Percentiles rank a stretch among this genome's conserved stretches.
Evolutionary conservation across 2,113 vertebrate species (phyloP).

Genomic region (Dasypus novemcinctus): DNA sequence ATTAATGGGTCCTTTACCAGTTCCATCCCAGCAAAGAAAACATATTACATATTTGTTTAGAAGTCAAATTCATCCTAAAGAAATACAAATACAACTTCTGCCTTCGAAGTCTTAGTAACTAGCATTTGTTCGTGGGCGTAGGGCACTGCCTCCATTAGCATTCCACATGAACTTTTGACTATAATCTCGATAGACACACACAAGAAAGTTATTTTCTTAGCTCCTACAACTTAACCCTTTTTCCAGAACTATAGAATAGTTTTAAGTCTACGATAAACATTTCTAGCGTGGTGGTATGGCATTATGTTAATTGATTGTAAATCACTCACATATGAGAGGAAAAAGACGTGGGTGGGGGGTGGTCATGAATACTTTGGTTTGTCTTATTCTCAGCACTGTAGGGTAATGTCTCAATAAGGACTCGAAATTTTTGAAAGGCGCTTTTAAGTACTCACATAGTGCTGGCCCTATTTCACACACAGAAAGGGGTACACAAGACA

Average conservation of each 20-base stretch:
- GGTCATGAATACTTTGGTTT: constrained; percentile 59
- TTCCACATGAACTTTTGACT: constrained; percentile 46
- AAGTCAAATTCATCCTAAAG: constrained; percentile 18
- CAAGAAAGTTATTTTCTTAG: constrained; percentile 51
- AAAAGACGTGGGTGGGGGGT: constrained; percentile 35
- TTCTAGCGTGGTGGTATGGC: constrained; percentile 41
- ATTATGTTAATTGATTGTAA: constrained; percentile 66
- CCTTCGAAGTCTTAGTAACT: constrained; percentile 23
- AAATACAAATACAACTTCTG: constrained; percentile 10
- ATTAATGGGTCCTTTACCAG: not conserved
- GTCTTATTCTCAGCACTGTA: constrained; percentile 52
- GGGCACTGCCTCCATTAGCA: constrained; percentile 18
- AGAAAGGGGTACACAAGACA: constrained; percentile 57
- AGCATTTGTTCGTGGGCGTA: constrained; percentile 23
- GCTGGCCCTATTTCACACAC: constrained; percentile 64
- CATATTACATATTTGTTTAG: not conserved
- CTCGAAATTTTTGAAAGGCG: constrained; percentile 60
- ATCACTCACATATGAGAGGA: constrained; percentile 64
- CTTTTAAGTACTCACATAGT: constrained; percentile 62
- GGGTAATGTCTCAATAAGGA: constrained; percentile 68
- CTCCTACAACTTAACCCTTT: constrained; percentile 12
- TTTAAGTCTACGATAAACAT: constrained; percentile 61
- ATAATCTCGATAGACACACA: not conserved
- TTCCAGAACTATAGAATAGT: constrained; percentile 49
- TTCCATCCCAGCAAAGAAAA: constrained; percentile 7